A percentile compares a stretch with the other conserved stretches of the same genome.
Evolutionary conservation across 2,888 invertebrate species (phyloP).

Genomic region (Drosophila acutilabella): DNA sequence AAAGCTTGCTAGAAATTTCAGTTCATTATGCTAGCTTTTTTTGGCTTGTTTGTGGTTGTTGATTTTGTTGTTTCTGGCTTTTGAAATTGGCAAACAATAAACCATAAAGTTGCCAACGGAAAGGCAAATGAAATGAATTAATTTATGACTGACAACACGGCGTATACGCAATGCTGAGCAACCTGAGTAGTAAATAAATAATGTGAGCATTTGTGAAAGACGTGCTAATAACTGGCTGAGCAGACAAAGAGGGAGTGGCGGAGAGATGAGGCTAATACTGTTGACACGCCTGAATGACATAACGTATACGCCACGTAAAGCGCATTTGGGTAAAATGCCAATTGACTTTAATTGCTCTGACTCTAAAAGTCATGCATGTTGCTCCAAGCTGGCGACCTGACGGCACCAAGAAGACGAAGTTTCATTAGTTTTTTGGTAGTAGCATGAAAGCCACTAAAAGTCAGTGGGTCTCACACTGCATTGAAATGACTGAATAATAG

Average conservation of each 20-base stretch:
- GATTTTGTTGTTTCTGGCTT: conserved; percentile 5
- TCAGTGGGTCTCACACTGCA: conserved; percentile 52
- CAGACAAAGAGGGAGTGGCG: conserved; percentile 19
- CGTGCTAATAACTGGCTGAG: conserved; percentile 66
- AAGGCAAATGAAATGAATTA: conserved; percentile 31
- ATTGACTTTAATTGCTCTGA: conserved; percentile 77
- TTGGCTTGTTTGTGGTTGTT: background rate
- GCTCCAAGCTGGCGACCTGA: conserved; percentile 13
- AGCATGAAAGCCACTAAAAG: conserved; percentile 57
- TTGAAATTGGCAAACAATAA: conserved; percentile 41
- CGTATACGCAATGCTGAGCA: conserved; percentile 40
- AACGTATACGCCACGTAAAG: conserved; percentile 67
- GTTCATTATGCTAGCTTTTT: conserved; percentile 31
- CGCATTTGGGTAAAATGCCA: conserved; percentile 76
- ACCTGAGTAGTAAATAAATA: conserved; percentile 53
- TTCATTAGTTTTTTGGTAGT: conserved; percentile 65
- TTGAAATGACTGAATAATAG: conserved; percentile 18
- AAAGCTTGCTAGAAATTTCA: conserved; percentile 32
- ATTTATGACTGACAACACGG: conserved; percentile 36
- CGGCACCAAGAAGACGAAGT: conserved; percentile 26
- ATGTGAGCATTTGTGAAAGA: conserved; percentile 47
- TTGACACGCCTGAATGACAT: conserved; percentile 55
- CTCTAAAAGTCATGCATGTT: conserved; percentile 57
- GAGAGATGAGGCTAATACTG: conserved; percentile 42
- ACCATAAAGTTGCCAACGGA: conserved; percentile 18